Percentiles rank a stretch among this genome's conserved stretches.
Evolutionary conservation across 2,888 invertebrate species (phyloP).

Genomic region (Trileptium ribeirensis): DNA sequence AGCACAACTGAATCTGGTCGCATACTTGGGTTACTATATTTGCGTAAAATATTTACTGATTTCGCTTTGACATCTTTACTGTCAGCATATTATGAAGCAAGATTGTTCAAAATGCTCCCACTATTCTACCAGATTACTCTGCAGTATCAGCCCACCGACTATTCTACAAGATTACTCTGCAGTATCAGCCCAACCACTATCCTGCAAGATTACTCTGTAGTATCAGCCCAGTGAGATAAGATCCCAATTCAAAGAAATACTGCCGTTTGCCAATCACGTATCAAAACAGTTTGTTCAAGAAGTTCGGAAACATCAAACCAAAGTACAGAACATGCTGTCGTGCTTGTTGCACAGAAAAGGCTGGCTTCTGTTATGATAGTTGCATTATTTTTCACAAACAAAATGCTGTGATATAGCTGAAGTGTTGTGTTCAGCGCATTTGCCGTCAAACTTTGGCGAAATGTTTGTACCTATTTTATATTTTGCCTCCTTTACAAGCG

Average conservation of each 20-base stretch:
- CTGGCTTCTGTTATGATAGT: slow-evolving; percentile 41
- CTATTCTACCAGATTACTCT: slow-evolving; percentile 95
- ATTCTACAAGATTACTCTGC: no score
- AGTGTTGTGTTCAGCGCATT: slow-evolving; percentile 66
- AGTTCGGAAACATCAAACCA: slow-evolving; percentile 84
- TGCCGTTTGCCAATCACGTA: slow-evolving; percentile 86
- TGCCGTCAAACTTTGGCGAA: slow-evolving; percentile 94
- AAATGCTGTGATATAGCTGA: slow-evolving; percentile 38
- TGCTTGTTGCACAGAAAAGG: slow-evolving; percentile 74
- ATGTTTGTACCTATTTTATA: slow-evolving; percentile 95
- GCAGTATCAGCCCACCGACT: no score
- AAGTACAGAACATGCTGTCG: slow-evolving; percentile 80
- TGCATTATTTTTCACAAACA: slow-evolving; percentile 38
- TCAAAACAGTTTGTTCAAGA: slow-evolving; percentile 93
- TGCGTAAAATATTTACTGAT: slow-evolving; percentile 89
- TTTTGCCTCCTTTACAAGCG: slow-evolving; percentile 78
- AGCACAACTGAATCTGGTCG: slow-evolving; percentile 54
- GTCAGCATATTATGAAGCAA: slow-evolving; percentile 77
- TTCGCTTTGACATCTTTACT: slow-evolving; percentile 73
- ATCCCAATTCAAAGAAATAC: slow-evolving; percentile 91
- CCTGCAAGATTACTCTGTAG: slow-evolving; percentile 46
- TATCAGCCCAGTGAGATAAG: slow-evolving; percentile 67
- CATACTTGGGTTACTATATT: slow-evolving; percentile 85
- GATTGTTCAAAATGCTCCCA: slow-evolving; percentile 92
- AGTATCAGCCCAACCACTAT: no score